Conservation (phyloP, 2,113 vertebrate species). For the Melanotaenia duboulayi region DNA sequence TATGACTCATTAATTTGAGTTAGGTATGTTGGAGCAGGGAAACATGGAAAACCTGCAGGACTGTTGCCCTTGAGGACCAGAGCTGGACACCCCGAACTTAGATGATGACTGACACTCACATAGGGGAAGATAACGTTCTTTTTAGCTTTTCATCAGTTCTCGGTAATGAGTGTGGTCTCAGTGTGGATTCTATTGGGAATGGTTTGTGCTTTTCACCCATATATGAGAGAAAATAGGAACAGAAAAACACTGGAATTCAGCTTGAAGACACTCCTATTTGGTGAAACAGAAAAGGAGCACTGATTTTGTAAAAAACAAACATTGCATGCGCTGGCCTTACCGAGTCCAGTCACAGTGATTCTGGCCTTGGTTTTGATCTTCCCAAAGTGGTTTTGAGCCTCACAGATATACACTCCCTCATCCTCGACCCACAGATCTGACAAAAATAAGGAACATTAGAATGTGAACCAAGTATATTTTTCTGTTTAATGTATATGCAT, state of each 20-base stretch:
- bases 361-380: conserved; percentile 85
- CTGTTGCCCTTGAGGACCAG: no score
- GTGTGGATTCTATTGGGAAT: no score
- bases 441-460: background rate
- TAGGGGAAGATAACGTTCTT: no score
- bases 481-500: background rate
- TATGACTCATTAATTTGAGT: no score
- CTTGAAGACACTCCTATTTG: background rate
- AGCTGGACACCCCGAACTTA: no score
- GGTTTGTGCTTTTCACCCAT: no score
- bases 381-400: conserved; percentile 96
- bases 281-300: background rate
- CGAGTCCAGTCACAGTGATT: conserved; percentile 92
- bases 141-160: background rate
- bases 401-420: conserved; percentile 90
- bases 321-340: conserved; percentile 76
- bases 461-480: background rate
- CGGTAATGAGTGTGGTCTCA: no score
- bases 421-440: conserved; percentile 93
- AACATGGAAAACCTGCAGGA: no score
- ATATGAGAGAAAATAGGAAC: no score
- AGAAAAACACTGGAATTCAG: no score
- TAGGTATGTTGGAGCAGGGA: no score
- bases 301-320: background rate
- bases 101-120: no score